These are phyloP conservation scores for Paradoxurus hermaphroditus DNA, from an alignment of 2,113 vertebrate species.

Conservation along the genomic window DNA sequence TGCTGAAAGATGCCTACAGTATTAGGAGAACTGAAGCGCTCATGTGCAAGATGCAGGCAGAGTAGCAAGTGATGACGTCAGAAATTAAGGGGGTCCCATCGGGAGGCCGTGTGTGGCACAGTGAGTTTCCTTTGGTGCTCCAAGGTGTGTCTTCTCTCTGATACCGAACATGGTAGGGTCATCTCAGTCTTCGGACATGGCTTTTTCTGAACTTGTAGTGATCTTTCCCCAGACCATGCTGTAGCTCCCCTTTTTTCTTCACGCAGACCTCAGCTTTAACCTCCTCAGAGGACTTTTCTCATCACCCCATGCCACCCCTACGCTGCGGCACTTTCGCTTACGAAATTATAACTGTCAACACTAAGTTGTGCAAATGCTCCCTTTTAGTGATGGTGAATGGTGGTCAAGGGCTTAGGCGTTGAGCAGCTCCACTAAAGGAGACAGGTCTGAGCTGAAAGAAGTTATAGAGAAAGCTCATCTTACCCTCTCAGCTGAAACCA, in stretches of 20 bases:
- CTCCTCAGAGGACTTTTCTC: not conserved
- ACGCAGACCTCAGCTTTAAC: not conserved
- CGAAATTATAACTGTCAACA: not conserved
- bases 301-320: not conserved
- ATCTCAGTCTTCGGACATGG: not conserved
- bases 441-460: not conserved
- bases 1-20: not conserved
- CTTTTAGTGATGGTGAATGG: not conserved
- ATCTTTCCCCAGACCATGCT: not conserved
- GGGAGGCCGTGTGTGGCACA: rapidly evolving
- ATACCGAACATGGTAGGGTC: rapidly evolving
- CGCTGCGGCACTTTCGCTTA: not conserved
- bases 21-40: not conserved
- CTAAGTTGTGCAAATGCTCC: not conserved
- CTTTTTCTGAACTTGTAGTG: not conserved
- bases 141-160: not conserved
- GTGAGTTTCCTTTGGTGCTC: not conserved
- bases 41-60: too few species aligned
- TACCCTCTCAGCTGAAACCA: not conserved
- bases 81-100: not conserved
- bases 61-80: not conserved
- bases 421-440: not conserved
- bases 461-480: not conserved
- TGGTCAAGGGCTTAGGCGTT: not conserved
- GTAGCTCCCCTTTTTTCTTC: not conserved